Base-by-base conservation (phyloP, 1,140 invertebrate species). In the Ostrea edulis region DNA sequence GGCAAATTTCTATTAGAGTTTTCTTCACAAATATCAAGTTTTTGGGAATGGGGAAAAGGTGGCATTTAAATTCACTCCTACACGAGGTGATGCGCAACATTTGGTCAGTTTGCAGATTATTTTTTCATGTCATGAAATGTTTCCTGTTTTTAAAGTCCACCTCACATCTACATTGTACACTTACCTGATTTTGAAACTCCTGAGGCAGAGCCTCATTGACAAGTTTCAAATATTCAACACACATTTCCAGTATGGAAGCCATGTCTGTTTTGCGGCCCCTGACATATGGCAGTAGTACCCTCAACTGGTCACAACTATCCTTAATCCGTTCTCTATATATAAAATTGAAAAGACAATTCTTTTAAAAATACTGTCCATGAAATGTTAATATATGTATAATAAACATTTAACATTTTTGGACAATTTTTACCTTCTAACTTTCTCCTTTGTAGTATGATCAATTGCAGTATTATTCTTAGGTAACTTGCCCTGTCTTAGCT, bases 201-300 rank as follows among this genome's bases (percentile, higher is more conserved):
- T 91, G 90, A 5, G 93, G 93, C 68, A 94, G 89, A 14, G 90
- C 90, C 20, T 91, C 87, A 86, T 92, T 94, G 65, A 94, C 90
- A 65, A 94, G 90, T 88, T 91, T 92, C 55, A 94, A 86, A 87
- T 94, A 94, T 82, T 93, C 93, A 17, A 94, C 93, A 86, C 92
- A 92, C 92, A 93, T 92, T 87, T 94, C 93, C 62, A 94, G 77
- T 12, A 94, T 93, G 81, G 93, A 93, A 4, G 93, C 93, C 93
- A 94, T 94, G 89, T 94, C 93, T 4, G 93, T 93, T 88, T 94
- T 94, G 4, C 93, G 71, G 22, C 93, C 93, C 53, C 91, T 83
- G 14, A 94, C 92, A 82, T 94, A 94, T 0, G 93, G 93, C 44
- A 94, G 86, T 53, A 94, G 84, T 12, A 93, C 92, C 51, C 93